These are phyloP conservation scores for Drosophila equinoxialis DNA, from an alignment of 1,140 invertebrate species.

Conservation along the genomic window DNA sequence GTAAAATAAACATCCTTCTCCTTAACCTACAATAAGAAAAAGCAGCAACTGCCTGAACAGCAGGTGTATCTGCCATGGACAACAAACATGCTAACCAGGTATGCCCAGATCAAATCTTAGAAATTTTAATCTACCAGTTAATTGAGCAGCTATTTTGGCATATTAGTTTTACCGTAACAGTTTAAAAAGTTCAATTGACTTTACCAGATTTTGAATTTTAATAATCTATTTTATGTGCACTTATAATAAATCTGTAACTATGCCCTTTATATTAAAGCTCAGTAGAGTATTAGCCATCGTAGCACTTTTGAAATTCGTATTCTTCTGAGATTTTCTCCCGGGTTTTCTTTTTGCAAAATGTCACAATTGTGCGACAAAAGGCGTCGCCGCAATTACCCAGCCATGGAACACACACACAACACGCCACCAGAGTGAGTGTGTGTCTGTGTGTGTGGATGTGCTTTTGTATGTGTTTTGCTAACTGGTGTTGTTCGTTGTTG, in stretches of 20 bases:
- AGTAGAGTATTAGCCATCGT: background rate
- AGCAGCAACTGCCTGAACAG: background rate
- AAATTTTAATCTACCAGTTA: no score
- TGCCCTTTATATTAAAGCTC: no score
- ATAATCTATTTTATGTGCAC: background rate
- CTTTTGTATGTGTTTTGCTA: conserved; percentile 55
- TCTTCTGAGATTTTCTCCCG: conserved; percentile 6
- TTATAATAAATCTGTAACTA: background rate
- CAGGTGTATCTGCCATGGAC: background rate
- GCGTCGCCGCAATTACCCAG: conserved; percentile 73
- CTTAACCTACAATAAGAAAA: background rate
- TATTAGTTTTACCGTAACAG: no score
- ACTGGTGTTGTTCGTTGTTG: conserved; percentile 34
- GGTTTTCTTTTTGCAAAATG: conserved; percentile 48
- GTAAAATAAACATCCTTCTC: background rate
- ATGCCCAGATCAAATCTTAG: background rate
- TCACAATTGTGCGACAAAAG: conserved; percentile 69
- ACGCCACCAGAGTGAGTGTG: conserved; percentile 26
- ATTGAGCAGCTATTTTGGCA: no score
- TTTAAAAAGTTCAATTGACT: no score
- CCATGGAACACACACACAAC: conserved; percentile 25
- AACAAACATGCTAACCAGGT: background rate
- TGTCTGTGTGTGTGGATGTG: conserved; percentile 47
- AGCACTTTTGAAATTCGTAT: background rate
- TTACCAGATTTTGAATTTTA: no score